These are phyloP conservation scores for Nebria ingens DNA, from an alignment of 1,140 invertebrate genomes.

Conservation along the genomic window DNA sequence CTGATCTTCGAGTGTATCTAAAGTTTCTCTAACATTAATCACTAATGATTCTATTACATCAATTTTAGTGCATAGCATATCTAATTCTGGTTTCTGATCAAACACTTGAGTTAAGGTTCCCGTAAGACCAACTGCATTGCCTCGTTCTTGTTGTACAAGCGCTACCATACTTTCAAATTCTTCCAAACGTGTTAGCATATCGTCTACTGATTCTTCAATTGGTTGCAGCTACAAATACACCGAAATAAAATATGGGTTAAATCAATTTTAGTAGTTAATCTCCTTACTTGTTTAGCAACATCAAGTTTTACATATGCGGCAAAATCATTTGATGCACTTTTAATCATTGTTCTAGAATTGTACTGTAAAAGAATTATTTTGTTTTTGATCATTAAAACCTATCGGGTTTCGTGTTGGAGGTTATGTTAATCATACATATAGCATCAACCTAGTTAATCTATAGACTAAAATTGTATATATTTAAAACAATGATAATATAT, in stretches of 20 bases:
- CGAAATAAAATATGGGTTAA: constrained; percentile 9
- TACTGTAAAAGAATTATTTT: too few relatives aligned
- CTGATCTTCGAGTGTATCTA: constrained; percentile 27
- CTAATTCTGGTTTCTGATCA: constrained; percentile 23
- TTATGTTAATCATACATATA: too few relatives aligned
- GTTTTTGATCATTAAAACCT: too few relatives aligned
- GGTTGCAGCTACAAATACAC: constrained; percentile 26
- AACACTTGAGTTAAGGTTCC: constrained; percentile 25
- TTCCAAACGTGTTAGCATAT: constrained; percentile 32
- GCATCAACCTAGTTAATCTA: too few relatives aligned
- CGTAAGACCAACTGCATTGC: constrained; percentile 23
- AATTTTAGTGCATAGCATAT: constrained; percentile 26
- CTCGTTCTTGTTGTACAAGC: constrained; percentile 26
- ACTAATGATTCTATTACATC: constrained; percentile 28
- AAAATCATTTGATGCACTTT: constrained; percentile 5
- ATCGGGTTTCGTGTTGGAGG: too few relatives aligned
- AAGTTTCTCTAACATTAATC: constrained; percentile 26
- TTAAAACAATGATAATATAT: too few relatives aligned
- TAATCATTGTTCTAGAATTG: not conserved
- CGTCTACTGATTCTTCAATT: constrained; percentile 28
- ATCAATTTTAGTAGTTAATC: constrained; percentile 7
- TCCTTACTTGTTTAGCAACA: not conserved
- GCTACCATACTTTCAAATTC: constrained; percentile 33
- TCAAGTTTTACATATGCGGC: not conserved
- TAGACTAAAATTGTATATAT: too few relatives aligned